A percentile compares a stretch with the other conserved stretches of the same genome.
phyloP scores from a whole-genome alignment of 2,888 invertebrate species.

The Heliconius hortense region DNA sequence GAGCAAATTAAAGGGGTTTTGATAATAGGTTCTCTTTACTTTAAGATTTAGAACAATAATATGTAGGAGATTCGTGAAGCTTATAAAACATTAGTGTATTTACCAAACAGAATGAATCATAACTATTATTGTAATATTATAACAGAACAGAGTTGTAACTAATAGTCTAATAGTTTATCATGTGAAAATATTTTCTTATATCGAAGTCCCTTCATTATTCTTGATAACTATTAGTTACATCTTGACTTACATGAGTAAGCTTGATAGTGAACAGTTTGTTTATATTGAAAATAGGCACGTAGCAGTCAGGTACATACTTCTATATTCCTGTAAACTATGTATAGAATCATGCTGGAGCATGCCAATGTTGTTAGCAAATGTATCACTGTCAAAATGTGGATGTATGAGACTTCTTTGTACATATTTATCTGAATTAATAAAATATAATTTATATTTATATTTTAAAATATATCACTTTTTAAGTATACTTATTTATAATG shows the following conservation, averaged over 20 bases:
- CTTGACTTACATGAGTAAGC: not conserved
- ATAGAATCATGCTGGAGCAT: slow-evolving; percentile 55
- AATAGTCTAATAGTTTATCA: too few species aligned
- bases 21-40: too few species aligned
- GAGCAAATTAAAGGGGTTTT: too few species aligned
- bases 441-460: not conserved
- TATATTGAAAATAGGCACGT: not conserved
- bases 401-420: slow-evolving; percentile 58
- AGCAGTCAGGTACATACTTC: slow-evolving; percentile 41
- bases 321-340: slow-evolving; percentile 39
- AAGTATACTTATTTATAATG: too few species aligned
- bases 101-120: too few species aligned
- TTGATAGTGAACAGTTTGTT: not conserved
- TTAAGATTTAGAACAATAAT: too few species aligned
- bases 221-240: not conserved
- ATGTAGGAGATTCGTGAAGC: too few species aligned
- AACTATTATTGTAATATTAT: too few species aligned
- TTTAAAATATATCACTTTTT: not conserved
- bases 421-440: slow-evolving; percentile 31
- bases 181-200: not conserved
- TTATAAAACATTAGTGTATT: too few species aligned
- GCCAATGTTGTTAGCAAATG: slow-evolving; percentile 63
- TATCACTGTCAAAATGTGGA: slow-evolving; percentile 58
- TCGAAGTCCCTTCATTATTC: not conserved
- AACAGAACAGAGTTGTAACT: too few species aligned